Conservation (phyloP, 2,888 invertebrate species). For the Mechanitis messenoides region DNA sequence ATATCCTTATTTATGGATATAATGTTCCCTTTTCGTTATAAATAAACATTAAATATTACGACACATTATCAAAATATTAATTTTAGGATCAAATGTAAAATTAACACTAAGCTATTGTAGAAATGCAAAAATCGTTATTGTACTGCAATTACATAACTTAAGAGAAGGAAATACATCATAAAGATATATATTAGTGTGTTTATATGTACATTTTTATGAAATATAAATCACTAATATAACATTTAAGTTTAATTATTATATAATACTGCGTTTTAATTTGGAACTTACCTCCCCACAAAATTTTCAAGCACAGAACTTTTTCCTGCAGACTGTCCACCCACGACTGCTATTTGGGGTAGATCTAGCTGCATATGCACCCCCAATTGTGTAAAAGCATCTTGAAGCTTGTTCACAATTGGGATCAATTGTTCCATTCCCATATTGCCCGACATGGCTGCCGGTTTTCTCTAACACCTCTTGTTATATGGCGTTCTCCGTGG, state of each 20-base stretch:
- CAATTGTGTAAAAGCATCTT: conserved; percentile 99
- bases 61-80: too few relatives aligned
- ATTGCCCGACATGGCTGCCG: conserved; percentile 81
- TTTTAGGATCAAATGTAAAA: too few relatives aligned
- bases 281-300: conserved; percentile 96
- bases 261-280: conserved; percentile 32
- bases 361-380: conserved; percentile 99
- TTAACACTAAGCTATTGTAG: too few relatives aligned
- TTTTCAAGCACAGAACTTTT: conserved; percentile 99
- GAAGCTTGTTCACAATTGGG: conserved; percentile 99
- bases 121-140: too few relatives aligned
- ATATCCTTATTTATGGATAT: too few relatives aligned
- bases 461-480: conserved; percentile 58
- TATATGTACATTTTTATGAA: too few relatives aligned
- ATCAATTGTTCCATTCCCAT: conserved; percentile 98
- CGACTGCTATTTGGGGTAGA: conserved; percentile 99
- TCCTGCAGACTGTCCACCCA: conserved; percentile 99
- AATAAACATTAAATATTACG: too few relatives aligned
- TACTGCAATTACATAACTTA: too few relatives aligned
- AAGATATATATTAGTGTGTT: too few relatives aligned
- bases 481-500: conserved; percentile 69
- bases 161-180: too few relatives aligned
- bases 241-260: conserved; percentile 6
- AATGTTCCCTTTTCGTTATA: too few relatives aligned
- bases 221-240: too few relatives aligned